Percentiles rank a stretch among this genome's conserved stretches.
phyloP scores from a whole-genome alignment of 2,113 vertebrate genomes.

The Perca fluviatilis region DNA sequence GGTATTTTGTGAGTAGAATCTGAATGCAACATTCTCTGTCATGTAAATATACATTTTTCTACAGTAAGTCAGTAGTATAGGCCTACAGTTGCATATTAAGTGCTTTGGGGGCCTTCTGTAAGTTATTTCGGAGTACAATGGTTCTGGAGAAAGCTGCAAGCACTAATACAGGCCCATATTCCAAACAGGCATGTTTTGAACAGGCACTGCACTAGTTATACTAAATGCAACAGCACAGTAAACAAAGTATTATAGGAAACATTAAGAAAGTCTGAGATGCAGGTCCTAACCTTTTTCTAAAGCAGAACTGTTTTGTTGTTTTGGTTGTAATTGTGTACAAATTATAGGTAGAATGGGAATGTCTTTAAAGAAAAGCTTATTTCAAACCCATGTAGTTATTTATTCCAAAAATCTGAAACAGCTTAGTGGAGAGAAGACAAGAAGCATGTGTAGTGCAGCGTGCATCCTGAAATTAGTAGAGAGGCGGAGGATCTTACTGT shows the following conservation, averaged over 20 bases:
- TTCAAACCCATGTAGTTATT: not conserved
- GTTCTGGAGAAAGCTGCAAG: no score
- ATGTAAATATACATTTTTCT: no score
- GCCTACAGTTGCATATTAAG: no score
- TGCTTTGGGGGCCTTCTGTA: no score
- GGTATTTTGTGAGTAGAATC: no score
- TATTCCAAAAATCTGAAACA: not conserved
- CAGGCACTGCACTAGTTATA: not conserved
- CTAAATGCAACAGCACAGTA: not conserved
- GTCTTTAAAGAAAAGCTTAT: not conserved
- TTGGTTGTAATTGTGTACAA: not conserved
- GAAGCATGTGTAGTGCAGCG: constrained; percentile 12
- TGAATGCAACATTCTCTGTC: no score
- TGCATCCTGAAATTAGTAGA: constrained; percentile 37
- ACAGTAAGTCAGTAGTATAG: no score
- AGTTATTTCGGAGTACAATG: no score
- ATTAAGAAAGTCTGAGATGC: not conserved
- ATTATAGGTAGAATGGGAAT: not conserved
- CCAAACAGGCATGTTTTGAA: no score
- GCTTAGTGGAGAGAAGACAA: not conserved
- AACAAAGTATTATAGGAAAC: not conserved
- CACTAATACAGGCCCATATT: no score
- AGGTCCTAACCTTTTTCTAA: not conserved
- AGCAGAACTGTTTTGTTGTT: not conserved
- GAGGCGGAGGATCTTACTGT: constrained; percentile 56